phyloP scores from a whole-genome alignment of 2,888 invertebrate species.

The Galerucella pusilla region DNA sequence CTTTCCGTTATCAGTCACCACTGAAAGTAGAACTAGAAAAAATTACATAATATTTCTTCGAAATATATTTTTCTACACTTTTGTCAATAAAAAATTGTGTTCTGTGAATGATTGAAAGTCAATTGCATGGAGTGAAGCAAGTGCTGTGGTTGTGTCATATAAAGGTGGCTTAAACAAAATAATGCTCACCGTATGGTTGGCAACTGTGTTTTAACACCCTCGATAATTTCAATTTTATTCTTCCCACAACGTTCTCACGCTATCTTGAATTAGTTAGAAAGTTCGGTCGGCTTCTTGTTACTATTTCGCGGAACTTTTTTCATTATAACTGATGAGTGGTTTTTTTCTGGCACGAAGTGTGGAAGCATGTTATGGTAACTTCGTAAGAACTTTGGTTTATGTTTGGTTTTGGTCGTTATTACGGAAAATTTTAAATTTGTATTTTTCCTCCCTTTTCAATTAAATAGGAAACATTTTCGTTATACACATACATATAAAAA shows the following conservation, averaged over 20 bases:
- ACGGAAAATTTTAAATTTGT: no score
- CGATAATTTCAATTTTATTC: slow-evolving; percentile 41
- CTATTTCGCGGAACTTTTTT: slow-evolving; percentile 37
- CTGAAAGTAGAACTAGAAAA: no score
- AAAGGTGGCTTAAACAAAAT: slow-evolving; percentile 26
- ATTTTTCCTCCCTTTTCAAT: no score
- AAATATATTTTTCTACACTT: no score
- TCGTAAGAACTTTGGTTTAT: not conserved
- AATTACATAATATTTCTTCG: no score
- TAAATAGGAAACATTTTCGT: no score
- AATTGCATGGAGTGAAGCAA: not conserved
- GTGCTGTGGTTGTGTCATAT: slow-evolving; percentile 12
- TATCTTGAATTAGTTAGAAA: slow-evolving; percentile 36
- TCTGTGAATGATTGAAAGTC: not conserved
- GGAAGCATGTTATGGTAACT: slow-evolving; percentile 10
- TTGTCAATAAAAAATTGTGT: not conserved
- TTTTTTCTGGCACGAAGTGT: slow-evolving; percentile 11
- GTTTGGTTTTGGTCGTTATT: not conserved
- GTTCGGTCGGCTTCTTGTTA: slow-evolving; percentile 13
- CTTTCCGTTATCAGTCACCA: no score
- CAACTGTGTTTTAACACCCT: slow-evolving; percentile 38
- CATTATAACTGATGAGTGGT: slow-evolving; percentile 32
- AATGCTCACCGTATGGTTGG: slow-evolving; percentile 37
- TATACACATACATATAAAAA: no score
- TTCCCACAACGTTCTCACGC: slow-evolving; percentile 35